Base-by-base conservation (phyloP, 2,113 vertebrate genomes). In the Fulica atra region DNA sequence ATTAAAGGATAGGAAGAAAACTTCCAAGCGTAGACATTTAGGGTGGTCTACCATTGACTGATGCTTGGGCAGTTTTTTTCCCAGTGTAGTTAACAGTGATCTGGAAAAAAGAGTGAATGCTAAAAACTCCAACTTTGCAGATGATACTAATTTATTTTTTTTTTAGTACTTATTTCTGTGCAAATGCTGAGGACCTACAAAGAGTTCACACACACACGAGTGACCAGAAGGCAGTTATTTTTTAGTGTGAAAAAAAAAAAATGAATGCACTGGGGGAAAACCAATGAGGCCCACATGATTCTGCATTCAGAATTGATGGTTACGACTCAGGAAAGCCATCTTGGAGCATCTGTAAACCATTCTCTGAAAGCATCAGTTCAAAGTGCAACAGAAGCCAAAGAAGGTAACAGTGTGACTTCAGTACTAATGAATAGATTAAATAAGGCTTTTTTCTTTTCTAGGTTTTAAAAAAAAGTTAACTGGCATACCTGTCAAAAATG, bases 1-100 rank as follows among this genome's bases (percentile, higher is more conserved):
- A 68, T 76, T 88, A 68, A 88, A 94, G 19, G 5, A 36, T 54
- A 90, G 9, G 6, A 90, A 64, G 36, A 38, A 82, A 82, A 60
- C 0, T 0, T 60, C 31, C n/a, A 90, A 19, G 66, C 28, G 54
- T 26, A 83, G 68, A 82, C 66, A 11, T 91, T 61, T 38, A 73
- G 16, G 7, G 13, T 53, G 13, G 10, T 78, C 23, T 78, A 7
- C 31, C 18, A 54, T 15, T 0, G 0, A 5, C 9, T 33, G 9
- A 8, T 64, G 7, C 26, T 69, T 29, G 13, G 18, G 11, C 7
- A 63, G 10, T 1, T 73, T 42, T 35, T 44, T 68, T 68, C 56
- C 36, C 33, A 60, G 1, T 16, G 12, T 23, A 81, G 68, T 42
- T 16, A 64, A 51, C 40, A 81, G 9, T 53, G 25, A 7, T 74